phyloP scores from a whole-genome alignment of 2,113 vertebrate species.

The Zapus hudsonius region DNA sequence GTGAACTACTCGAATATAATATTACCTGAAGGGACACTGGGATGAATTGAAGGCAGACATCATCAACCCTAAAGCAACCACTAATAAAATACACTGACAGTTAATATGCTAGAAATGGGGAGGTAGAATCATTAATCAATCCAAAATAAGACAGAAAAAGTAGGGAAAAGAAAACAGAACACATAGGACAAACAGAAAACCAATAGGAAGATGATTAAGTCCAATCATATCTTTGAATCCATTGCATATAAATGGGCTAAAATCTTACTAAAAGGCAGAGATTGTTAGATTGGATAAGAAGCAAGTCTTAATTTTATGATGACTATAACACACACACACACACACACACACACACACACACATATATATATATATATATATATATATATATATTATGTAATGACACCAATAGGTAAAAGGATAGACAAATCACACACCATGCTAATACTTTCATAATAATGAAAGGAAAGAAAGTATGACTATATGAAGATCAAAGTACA shows the following conservation, averaged over 20 bases:
- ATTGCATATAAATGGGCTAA: conserved; percentile 32
- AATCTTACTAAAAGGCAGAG: conserved; percentile 28
- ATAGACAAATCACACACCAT: background rate
- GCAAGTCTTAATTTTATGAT: background rate
- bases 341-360: too few relatives aligned
- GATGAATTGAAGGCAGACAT: background rate
- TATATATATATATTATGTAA: too few relatives aligned
- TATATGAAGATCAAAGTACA: too few relatives aligned
- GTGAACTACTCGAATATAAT: background rate
- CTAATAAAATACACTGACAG: background rate
- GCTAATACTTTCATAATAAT: too few relatives aligned
- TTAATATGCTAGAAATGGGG: background rate
- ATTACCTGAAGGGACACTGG: background rate
- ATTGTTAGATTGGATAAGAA: background rate
- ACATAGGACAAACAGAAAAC: background rate
- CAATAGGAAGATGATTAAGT: background rate
- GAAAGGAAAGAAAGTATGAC: too few relatives aligned
- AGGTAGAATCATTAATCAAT: background rate
- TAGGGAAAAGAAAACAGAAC: background rate
- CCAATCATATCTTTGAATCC: background rate
- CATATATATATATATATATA: background rate
- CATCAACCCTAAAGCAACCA: conserved; percentile 6
- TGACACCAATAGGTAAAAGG: background rate
- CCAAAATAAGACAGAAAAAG: conserved; percentile 13
- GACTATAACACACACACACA: background rate